Percentiles rank a stretch among this genome's conserved stretches.
phyloP scores from a whole-genome alignment of 2,888 invertebrate species.

The Pollenia angustigena region DNA sequence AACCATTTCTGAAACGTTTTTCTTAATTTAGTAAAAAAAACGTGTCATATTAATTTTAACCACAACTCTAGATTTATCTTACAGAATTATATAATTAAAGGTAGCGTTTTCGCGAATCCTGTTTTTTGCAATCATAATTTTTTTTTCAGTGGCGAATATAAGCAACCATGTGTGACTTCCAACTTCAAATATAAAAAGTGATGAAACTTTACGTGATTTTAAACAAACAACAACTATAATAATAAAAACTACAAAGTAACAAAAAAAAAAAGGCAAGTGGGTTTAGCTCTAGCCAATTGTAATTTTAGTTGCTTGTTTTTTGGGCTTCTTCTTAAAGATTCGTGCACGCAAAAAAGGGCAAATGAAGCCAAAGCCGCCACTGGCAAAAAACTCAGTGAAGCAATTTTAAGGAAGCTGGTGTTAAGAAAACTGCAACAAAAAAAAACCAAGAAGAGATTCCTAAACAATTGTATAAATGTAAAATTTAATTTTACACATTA shows the following conservation, averaged over 20 bases:
- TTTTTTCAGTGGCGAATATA: slow-evolving; percentile 42
- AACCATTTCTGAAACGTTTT: too few species aligned
- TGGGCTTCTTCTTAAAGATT: slow-evolving; percentile 47
- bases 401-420: slow-evolving; percentile 65
- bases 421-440: not conserved
- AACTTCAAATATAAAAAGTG: slow-evolving; percentile 26
- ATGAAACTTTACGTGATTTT: slow-evolving; percentile 66
- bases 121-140: slow-evolving; percentile 53
- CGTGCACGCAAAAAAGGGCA: slow-evolving; percentile 69
- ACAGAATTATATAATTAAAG: slow-evolving; percentile 15
- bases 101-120: slow-evolving; percentile 46
- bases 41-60: not conserved
- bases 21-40: not conserved
- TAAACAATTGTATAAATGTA: slow-evolving; percentile 64
- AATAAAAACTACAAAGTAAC: slow-evolving; percentile 31
- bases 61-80: not conserved
- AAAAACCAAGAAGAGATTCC: slow-evolving; percentile 48
- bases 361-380: slow-evolving; percentile 38
- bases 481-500: slow-evolving; percentile 62
- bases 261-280: slow-evolving; percentile 55
- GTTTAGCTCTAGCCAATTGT: slow-evolving; percentile 55
- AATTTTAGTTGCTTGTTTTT: slow-evolving; percentile 15
- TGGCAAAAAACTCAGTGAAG: slow-evolving; percentile 5
- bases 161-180: slow-evolving; percentile 59
- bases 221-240: slow-evolving; percentile 27